Evolutionary conservation across 2,113 vertebrate species (phyloP), one percentile per base, ranked within the genome.

Genomic region (Gila orcuttii): DNA sequence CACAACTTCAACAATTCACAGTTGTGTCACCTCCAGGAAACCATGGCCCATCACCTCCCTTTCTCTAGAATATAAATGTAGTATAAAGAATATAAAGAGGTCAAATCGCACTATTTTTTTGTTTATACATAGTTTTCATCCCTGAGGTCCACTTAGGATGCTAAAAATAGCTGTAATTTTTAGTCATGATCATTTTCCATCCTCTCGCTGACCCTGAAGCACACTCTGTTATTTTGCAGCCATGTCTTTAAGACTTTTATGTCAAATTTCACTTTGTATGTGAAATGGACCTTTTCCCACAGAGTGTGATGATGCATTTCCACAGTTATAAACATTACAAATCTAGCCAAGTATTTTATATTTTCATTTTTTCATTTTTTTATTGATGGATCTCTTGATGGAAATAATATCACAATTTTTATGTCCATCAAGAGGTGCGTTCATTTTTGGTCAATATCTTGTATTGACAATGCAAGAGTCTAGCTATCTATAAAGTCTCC

Each of bases 1-100:
- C 45, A 76, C 76, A 76, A 13, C 23, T 88, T 85, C 50, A 66
- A 79, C 52, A 36, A 50, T 69, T 82, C 80, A 69, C 42, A 31
- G 25, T 69, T 52, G 42, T 69, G 79, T 69, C 45, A 23, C 19
- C 11, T n/a, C 62, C 45, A 69, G 80, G 23, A 82, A 82, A 82
- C 25, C 42, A 33, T 0, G 62, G 19, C 42, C 82, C 52, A 74
- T 55, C 68, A 73, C 21, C 66, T 59, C 50, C 0, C 3, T 69
- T 45, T 82, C 28, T 28, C 31, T 71, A 1, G 12, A 36, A 52
- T 55, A 55, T 28, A 77, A 19, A 77, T 3, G 47, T 31, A 57
- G 55, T 57, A 57, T 57, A 57, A 23, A 57, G 55, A 21, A 57
- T 57, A 23, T 57, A 57, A 42, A 80, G 62, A 12, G 5, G 36